Percentiles rank a stretch among this genome's conserved stretches.
These are phyloP conservation scores for Heterodera schachtii DNA, from an alignment of 1,140 invertebrate species.

Conservation along the genomic window DNA sequence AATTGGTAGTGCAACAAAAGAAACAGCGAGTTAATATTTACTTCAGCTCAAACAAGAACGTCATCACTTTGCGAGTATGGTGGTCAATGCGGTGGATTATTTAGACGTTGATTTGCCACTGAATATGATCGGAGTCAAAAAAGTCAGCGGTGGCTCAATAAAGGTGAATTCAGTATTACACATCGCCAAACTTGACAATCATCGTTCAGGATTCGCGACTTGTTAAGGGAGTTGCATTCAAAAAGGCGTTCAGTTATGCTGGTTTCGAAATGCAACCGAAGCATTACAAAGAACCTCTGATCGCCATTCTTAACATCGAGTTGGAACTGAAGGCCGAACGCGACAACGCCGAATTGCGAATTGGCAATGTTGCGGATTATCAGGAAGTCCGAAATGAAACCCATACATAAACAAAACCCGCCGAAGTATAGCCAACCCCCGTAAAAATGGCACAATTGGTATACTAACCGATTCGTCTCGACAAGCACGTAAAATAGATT, in stretches of 20 bases:
- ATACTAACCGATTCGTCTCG: too few species aligned
- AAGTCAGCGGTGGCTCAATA: slow-evolving; percentile 88
- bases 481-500: too few species aligned
- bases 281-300: slow-evolving; percentile 83
- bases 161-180: slow-evolving; percentile 71
- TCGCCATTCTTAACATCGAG: slow-evolving; percentile 95
- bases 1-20: slow-evolving; percentile 43
- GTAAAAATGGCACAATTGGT: too few species aligned
- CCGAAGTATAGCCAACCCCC: too few species aligned
- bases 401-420: not conserved
- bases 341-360: slow-evolving; percentile 94
- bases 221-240: slow-evolving; percentile 93
- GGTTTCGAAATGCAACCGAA: slow-evolving; percentile 99
- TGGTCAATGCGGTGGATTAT: slow-evolving; percentile 91
- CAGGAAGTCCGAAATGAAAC: slow-evolving; percentile 42
- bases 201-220: slow-evolving; percentile 79
- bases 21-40: not conserved
- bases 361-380: slow-evolving; percentile 80
- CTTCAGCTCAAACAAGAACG: slow-evolving; percentile 54
- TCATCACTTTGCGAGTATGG: slow-evolving; percentile 89
- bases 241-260: slow-evolving; percentile 99
- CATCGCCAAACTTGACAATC: slow-evolving; percentile 22
- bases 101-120: slow-evolving; percentile 86
- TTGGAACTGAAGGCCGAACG: slow-evolving; percentile 89
- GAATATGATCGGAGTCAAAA: slow-evolving; percentile 99